phyloP scores from a whole-genome alignment of 2,797 vertebrate species.

The Parauchenoglanis ngamensis region DNA sequence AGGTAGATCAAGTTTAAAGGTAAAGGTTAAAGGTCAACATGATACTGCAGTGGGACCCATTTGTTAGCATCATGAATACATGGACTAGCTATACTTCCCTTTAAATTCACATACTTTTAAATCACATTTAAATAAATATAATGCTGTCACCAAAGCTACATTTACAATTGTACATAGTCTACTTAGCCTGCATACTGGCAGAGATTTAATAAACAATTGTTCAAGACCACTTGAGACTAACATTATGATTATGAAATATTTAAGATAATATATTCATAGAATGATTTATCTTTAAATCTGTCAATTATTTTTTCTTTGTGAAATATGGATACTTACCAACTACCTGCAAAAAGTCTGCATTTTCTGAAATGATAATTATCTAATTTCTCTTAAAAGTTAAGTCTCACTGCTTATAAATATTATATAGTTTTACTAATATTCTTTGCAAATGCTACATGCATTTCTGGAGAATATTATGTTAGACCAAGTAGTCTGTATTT shows the following conservation, averaged over 20 bases:
- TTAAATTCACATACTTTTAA: not conserved
- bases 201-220: not conserved
- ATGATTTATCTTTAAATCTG: not conserved
- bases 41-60: not conserved
- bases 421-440: constrained; percentile 1
- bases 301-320: not conserved
- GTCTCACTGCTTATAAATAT: not conserved
- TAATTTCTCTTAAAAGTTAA: not conserved
- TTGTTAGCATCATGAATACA: not conserved
- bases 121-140: not conserved
- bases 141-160: constrained; percentile 11
- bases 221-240: not conserved
- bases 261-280: not conserved
- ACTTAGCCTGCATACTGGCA: not conserved
- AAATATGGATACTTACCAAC: not conserved
- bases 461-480: not conserved
- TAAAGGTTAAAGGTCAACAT: not conserved
- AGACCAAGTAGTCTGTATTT: not conserved
- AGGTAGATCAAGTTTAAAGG: not conserved
- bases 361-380: not conserved
- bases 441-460: not conserved
- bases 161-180: not conserved
- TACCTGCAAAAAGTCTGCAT: not conserved
- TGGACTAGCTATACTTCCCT: not conserved
- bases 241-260: not conserved